Evolutionary conservation across 2,113 vertebrate genomes (phyloP).

Genomic region (Phainopepla nitens): DNA sequence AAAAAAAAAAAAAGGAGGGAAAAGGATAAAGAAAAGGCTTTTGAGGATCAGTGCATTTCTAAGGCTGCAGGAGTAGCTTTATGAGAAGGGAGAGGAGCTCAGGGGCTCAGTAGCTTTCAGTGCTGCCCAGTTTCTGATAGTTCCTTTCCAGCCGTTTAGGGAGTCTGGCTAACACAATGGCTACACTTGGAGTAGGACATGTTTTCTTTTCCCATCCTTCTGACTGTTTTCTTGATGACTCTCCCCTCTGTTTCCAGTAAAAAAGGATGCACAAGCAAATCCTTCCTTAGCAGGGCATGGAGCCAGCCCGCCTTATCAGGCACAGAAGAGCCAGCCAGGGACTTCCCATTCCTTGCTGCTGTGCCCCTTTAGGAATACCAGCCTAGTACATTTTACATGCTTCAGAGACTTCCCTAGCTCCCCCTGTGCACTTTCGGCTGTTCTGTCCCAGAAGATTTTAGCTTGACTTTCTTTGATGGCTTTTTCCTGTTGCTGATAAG

Average conservation of each 20-base stretch:
- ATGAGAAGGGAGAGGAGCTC: neutral
- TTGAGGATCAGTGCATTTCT: neutral
- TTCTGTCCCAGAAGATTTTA: neutral
- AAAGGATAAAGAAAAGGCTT: neutral
- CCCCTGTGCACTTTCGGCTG: neutral
- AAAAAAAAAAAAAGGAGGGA: too few species aligned
- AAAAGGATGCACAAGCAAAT: neutral
- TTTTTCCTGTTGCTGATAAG: neutral
- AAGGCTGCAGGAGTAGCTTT: accelerated
- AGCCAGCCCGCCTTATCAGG: conserved; percentile 13
- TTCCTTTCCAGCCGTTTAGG: neutral
- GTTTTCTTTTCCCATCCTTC: neutral
- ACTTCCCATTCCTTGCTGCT: conserved; percentile 22
- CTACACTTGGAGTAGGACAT: neutral
- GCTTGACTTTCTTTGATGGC: neutral
- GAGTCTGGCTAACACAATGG: accelerated
- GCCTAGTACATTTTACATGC: neutral
- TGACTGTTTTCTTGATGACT: neutral
- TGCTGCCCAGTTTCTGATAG: neutral
- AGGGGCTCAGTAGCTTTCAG: neutral
- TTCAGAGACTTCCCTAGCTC: neutral
- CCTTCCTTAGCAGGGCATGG: neutral
- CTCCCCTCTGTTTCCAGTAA: neutral
- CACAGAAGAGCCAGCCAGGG: conserved; percentile 9
- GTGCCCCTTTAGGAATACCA: conserved; percentile 1